Evolutionary conservation across 2,113 vertebrate species (phyloP), one percentile per base, ranked within the genome.

Genomic region (Argyrosomus japonicus): DNA sequence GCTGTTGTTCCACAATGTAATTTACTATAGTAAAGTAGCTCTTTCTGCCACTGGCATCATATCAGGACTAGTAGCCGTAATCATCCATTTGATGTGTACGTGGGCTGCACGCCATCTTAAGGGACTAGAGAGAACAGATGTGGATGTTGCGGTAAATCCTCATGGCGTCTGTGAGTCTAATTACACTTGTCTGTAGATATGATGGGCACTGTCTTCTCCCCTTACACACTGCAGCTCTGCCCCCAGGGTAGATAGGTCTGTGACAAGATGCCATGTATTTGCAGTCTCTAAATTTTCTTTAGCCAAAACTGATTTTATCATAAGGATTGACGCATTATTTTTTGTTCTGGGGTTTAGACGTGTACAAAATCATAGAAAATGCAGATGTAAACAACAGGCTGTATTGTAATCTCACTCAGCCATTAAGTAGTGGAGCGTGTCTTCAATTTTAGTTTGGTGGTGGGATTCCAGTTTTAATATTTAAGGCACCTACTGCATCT

Each of bases 121-220:
- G 86, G 88, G 86, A 90, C 63, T 53, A 70, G 77, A 73, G 2
- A 70, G 58, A 85, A 81, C 87, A 92, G 90, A 91, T 93, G 91
- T 88, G 54, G 86, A 75, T 67, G 29, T 81, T 85, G 50, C 62
- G 68, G 53, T 83, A 47, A 77, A 69, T 79, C 82, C 88, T 91
- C 91, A 64, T 36, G 92, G 84, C 81, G 48, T 81, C 51, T 85
- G 51, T 50, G 74, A 81, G 81, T 86, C 80, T 88, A 90, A 92
- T 95, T 91, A 84, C 61, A 71, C 81, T 63, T 84, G 82, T 88
- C 87, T 87, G 80, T 75, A 29, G 40, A 82, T 81, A 58, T 88
- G 84, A 85, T 79, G 14, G 83, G 40, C 73, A 75, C 47, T 18
- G 15, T 73, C n/a, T 36, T 67, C 54, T 79, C 81, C 82, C 70